phyloP scores from a whole-genome alignment of 1,140 invertebrate genomes.

The Cheumatopsyche charites region DNA sequence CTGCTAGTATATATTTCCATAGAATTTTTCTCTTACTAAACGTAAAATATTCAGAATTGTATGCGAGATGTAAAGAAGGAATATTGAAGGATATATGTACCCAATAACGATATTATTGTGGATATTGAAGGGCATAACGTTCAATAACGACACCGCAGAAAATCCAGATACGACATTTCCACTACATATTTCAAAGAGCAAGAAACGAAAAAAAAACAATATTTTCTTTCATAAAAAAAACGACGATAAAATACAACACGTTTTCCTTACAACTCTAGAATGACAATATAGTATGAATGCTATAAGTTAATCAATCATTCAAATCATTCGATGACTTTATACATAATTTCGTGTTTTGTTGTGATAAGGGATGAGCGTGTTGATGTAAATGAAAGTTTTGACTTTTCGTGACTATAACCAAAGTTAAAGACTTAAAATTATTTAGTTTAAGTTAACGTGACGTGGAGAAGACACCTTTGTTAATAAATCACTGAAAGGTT shows the following conservation, averaged over 20 bases:
- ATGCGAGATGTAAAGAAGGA: constrained; percentile 10
- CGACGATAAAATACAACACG: constrained; percentile 5
- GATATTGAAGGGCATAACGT: constrained; percentile 28
- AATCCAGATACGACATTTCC: constrained; percentile 1
- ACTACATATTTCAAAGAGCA: constrained; percentile 8
- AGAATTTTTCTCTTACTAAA: not conserved
- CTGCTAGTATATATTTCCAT: no score
- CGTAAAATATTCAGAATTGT: constrained; percentile 23
- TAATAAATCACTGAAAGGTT: not conserved
- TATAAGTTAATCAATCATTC: no score
- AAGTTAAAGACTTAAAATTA: not conserved
- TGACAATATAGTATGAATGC: no score
- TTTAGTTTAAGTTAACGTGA: not conserved
- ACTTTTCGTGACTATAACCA: no score
- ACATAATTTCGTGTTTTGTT: no score
- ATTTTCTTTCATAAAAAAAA: not conserved
- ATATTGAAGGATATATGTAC: constrained; percentile 22
- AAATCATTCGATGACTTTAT: no score
- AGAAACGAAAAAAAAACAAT: not conserved
- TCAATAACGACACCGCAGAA: constrained; percentile 25
- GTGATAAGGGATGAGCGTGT: no score
- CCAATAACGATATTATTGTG: constrained; percentile 23
- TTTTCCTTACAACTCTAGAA: no score
- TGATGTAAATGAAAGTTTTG: no score
- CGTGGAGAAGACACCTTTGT: constrained; percentile 1